A percentile compares a stretch with the other conserved stretches of the same genome.
Evolutionary conservation across 92 coral and sea anemone species (phyloP).

Genomic region (Blastomussa wellsi): DNA sequence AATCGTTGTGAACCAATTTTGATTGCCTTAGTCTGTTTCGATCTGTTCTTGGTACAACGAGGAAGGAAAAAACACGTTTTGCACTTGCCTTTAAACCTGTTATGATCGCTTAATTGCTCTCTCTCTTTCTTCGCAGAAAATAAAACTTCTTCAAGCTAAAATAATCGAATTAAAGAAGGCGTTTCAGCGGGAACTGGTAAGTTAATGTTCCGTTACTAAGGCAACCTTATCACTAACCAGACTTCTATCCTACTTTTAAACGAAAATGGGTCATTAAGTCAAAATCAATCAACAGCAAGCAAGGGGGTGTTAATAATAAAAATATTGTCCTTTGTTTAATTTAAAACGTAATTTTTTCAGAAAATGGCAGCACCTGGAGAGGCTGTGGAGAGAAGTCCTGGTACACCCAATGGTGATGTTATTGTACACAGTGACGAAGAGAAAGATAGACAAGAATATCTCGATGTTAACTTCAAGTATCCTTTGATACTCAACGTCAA

Average conservation of each 20-base stretch:
- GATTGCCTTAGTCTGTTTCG: neutral
- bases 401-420: conserved; percentile 64
- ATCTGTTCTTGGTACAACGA: neutral
- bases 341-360: conserved; percentile 34
- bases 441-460: conserved; percentile 82
- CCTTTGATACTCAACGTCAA: conserved; percentile 50
- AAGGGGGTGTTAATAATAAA: neutral
- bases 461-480: conserved; percentile 97
- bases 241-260: neutral
- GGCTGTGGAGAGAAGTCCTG: conserved; percentile 41
- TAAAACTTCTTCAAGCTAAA: conserved; percentile 89
- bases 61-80: neutral
- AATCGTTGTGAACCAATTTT: neutral
- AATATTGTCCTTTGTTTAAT: neutral
- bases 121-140: conserved; percentile 65
- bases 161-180: conserved; percentile 94
- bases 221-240: too few species aligned
- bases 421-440: conserved; percentile 55
- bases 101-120: neutral
- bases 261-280: too few species aligned
- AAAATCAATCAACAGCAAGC: neutral
- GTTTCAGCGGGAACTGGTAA: conserved; percentile 95
- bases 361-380: conserved; percentile 74
- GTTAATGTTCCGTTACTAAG: conserved; percentile 4
- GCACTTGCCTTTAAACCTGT: neutral